phyloP scores from a whole-genome alignment of 30 jellyfish, hydroid and myxozoan genomes.

The Aurelia sp. region DNA sequence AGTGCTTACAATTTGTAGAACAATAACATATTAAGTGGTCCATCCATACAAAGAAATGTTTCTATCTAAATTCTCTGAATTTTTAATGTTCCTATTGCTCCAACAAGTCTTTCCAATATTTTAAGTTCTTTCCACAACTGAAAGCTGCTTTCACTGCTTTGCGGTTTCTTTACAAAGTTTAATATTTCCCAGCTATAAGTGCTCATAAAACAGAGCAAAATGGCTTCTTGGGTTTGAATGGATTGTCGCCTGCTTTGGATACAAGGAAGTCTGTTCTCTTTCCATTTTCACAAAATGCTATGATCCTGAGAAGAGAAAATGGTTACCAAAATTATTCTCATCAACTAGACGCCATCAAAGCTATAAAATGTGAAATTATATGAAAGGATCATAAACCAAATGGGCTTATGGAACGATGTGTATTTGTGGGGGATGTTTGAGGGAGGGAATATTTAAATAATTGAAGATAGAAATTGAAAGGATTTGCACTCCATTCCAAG shows the following conservation, averaged over 20 bases:
- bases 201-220: constrained; percentile 63
- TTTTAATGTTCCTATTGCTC: too few species aligned
- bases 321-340: not conserved
- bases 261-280: constrained; percentile 78
- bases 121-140: too few species aligned
- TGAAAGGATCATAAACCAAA: not conserved
- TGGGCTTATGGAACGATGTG: not conserved
- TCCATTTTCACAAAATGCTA: constrained; percentile 86
- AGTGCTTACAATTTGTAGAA: too few species aligned
- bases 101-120: too few species aligned
- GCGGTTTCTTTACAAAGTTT: not conserved
- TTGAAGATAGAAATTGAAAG: too few species aligned
- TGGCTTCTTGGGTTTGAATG: constrained; percentile 74
- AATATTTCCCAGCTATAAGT: not conserved
- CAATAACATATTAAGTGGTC: too few species aligned
- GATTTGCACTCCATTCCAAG: too few species aligned
- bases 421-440: too few species aligned
- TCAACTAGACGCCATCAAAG: too few species aligned
- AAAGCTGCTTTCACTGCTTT: not conserved
- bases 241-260: constrained; percentile 84
- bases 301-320: constrained; percentile 52
- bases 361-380: not conserved
- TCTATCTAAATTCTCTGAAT: too few species aligned
- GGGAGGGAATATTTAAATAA: too few species aligned
- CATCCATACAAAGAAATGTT: too few species aligned